A percentile compares a stretch with the other conserved stretches of the same genome.
Evolutionary conservation across 2,888 invertebrate genomes (phyloP).

Genomic region (Brenthis daphne): DNA sequence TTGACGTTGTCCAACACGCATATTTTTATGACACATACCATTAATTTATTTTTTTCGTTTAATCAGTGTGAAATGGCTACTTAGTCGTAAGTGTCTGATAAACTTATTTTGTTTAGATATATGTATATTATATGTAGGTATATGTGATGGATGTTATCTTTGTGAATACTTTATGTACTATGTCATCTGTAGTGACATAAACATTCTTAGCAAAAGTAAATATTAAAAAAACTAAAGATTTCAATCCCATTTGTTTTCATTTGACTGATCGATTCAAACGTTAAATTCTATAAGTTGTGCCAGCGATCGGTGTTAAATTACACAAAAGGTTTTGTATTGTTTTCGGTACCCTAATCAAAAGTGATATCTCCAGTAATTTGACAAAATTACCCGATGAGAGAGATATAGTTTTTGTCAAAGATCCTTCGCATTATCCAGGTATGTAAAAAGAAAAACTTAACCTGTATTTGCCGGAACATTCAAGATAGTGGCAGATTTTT

Average conservation of each 20-base stretch:
- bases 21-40: slow-evolving; percentile 78
- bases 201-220: slow-evolving; percentile 5
- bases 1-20: slow-evolving; percentile 67
- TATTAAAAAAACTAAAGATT: slow-evolving; percentile 20
- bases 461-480: slow-evolving; percentile 49
- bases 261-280: slow-evolving; percentile 54
- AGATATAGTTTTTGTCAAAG: slow-evolving; percentile 48
- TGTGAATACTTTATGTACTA: background rate
- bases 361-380: slow-evolving; percentile 71
- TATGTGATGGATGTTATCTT: slow-evolving; percentile 31
- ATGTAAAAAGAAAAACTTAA: slow-evolving; percentile 48
- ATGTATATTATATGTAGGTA: background rate
- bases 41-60: slow-evolving; percentile 59
- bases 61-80: slow-evolving; percentile 76
- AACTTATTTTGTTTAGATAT: slow-evolving; percentile 43
- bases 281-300: slow-evolving; percentile 54
- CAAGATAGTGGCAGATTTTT: slow-evolving; percentile 32
- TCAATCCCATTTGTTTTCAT: slow-evolving; percentile 26
- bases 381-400: slow-evolving; percentile 69
- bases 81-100: slow-evolving; percentile 63
- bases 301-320: slow-evolving; percentile 69
- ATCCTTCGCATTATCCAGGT: slow-evolving; percentile 31
- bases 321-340: slow-evolving; percentile 74
- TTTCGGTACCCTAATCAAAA: slow-evolving; percentile 72
- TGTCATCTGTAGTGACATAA: background rate